Evolutionary conservation across 2,888 invertebrate species (phyloP), one percentile per base, ranked within the genome.

Genomic region (Hyalella azteca): DNA sequence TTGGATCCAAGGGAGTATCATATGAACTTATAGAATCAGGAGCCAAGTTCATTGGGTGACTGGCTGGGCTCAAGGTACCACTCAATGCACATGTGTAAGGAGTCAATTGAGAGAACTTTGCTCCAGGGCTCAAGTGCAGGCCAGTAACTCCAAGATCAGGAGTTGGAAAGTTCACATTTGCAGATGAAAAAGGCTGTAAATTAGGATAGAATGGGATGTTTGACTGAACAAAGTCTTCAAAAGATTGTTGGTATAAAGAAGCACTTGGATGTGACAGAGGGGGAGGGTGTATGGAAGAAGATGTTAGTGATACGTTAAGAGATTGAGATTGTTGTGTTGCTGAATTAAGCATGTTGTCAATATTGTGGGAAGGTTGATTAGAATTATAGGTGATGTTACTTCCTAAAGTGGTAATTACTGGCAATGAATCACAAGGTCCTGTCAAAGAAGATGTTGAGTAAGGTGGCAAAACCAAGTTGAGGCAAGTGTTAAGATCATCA

Each of bases 151-250:
- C 36, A 13, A 66, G 19, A 13, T 66, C 66, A 66, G 66, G 66
- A 1, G 66, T 19, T 36, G 66, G 39, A 19, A 66, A 19, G 19
- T 36, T 66, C 66, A 66, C 32, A 36, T 66, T 66, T 29, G 66
- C 32, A 0, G 66, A 22, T 1, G 66, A n/a, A 66, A 66, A 66
- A 15, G 22, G 66, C 36, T 66, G 66, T 36, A 66, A n/a, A 29
- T 36, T 29, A 36, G 66, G 66, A 7, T 66, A 66, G n/a, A 66
- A 36, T 5, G 75, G 75, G 3, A 75, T n/a, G 45, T 75, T 75
- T 39, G 75, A 75, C 45, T 75, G 75, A 41, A 75, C 75, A 26
- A 75, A 45, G 22, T 75, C 75, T 45, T 75, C 75, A 75, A 75
- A 66, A 19, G 66, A 66, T 36, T 32, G 29, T 19, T 32, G 66